Conservation (phyloP, 2,888 invertebrate genomes). For the Allygus modestus region DNA sequence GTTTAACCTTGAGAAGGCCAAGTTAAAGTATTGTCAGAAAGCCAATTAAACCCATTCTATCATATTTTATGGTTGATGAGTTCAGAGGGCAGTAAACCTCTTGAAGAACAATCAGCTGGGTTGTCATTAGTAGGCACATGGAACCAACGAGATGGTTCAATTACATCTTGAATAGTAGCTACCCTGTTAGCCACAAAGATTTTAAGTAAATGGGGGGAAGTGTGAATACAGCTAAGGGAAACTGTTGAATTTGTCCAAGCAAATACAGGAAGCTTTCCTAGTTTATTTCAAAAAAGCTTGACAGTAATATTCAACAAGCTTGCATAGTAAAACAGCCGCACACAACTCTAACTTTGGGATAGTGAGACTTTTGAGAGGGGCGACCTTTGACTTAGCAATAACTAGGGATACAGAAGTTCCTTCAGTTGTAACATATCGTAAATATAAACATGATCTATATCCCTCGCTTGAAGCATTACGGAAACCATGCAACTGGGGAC, state of each 20-base stretch:
- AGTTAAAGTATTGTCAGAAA: background rate
- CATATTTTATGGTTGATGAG: background rate
- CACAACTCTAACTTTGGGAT: no score
- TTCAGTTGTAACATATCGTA: no score
- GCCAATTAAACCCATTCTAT: background rate
- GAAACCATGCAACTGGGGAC: no score
- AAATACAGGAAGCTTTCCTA: no score
- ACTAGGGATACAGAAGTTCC: no score
- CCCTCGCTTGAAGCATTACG: no score
- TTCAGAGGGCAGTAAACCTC: background rate
- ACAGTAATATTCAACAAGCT: no score
- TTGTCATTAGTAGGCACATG: background rate
- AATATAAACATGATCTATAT: no score
- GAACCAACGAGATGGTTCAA: background rate
- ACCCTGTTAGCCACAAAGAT: conserved; percentile 11
- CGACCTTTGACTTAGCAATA: no score
- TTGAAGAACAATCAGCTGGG: conserved; percentile 3
- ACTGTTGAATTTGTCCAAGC: background rate
- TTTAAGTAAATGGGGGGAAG: background rate
- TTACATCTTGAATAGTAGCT: background rate
- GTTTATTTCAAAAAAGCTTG: no score
- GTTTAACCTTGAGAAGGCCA: background rate
- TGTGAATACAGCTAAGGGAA: background rate
- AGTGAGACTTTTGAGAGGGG: no score
- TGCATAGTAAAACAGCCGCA: no score